phyloP scores from a whole-genome alignment of 2,888 invertebrate species.

The Zygaena filipendulae region DNA sequence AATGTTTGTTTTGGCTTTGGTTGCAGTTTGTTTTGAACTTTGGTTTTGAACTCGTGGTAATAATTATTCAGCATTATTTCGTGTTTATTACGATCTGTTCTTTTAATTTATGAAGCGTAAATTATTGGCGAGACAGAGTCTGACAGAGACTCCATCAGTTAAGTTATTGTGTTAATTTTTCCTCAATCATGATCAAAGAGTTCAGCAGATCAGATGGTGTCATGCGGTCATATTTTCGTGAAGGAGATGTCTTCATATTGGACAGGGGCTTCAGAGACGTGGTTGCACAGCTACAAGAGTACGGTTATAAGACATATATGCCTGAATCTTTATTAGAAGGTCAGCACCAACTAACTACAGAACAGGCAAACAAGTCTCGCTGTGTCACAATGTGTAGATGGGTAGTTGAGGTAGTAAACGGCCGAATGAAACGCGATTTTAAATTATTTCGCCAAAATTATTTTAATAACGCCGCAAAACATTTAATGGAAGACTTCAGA shows the following conservation, averaged over 20 bases:
- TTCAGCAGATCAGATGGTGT: too few species aligned
- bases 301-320: conserved; percentile 7
- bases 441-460: conserved; percentile 5
- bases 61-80: too few species aligned
- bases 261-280: conserved; percentile 6
- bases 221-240: conserved; percentile 5
- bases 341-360: conserved; percentile 5
- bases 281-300: too few species aligned
- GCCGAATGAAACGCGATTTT: conserved; percentile 11
- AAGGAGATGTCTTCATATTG: conserved; percentile 5
- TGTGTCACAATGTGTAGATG: conserved; percentile 7
- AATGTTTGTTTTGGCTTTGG: too few species aligned
- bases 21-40: too few species aligned
- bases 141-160: too few species aligned
- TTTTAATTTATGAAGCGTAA: too few species aligned
- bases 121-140: too few species aligned
- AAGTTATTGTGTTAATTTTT: too few species aligned
- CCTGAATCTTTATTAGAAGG: conserved; percentile 3
- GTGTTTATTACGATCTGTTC: too few species aligned
- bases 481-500: conserved; percentile 8
- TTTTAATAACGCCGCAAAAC: conserved; percentile 2
- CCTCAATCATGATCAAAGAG: too few species aligned
- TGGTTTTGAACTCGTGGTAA: too few species aligned
- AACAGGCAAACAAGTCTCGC: conserved; percentile 4
- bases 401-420: conserved; percentile 10